Base-by-base conservation (phyloP, 2,113 vertebrate species). In the Phalacrocorax brasilianus region DNA sequence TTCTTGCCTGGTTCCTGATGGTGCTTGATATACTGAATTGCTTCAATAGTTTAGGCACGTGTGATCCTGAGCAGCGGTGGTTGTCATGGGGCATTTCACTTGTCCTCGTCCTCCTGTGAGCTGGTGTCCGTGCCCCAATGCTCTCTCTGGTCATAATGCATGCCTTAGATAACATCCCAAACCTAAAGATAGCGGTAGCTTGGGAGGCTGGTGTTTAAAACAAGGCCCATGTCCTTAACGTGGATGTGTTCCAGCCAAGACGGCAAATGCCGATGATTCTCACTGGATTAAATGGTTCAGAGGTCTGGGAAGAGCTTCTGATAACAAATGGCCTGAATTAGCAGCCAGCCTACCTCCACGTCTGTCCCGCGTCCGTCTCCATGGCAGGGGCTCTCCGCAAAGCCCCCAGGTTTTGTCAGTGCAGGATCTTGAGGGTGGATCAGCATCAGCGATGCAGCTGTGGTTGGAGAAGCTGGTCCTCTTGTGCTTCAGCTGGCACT, bases 121-220 rank as follows among this genome's bases (percentile, higher is more conserved):
- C 45, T 85, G 62, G 12, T 62, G 28, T 90, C 59, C 80, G 1
- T 84, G 49, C 58, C 62, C 49, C 8, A 0, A 0, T 76, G 71
- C 62, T 75, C 49, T 74, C 44, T 68, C 66, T 79, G 53, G 30
- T 75, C 24, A 17, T 73, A 73, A 75, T 65, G 23, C 7, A 2
- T 79, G 42, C 90, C 67, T 80, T 90, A 94, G 96, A 90, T 94
- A 94, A 90, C 92, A 77, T 19, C 38, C 49, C 78, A 71, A 73
- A 63, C 47, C 67, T 94, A 96, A 94, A 96, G 94, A 96, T 96
- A 97, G 82, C 50, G 50, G 78, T 55, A 28, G 74, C 73, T 79
- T 85, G 62, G 38, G 63, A 88, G 63, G 50, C 63, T 70, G 66
- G 50, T 88, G 85, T 85, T 94, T 94, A 80, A 94, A 93, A 73